phyloP scores from a whole-genome alignment of 2,113 vertebrate genomes.

The Eupsittula cactorum region DNA sequence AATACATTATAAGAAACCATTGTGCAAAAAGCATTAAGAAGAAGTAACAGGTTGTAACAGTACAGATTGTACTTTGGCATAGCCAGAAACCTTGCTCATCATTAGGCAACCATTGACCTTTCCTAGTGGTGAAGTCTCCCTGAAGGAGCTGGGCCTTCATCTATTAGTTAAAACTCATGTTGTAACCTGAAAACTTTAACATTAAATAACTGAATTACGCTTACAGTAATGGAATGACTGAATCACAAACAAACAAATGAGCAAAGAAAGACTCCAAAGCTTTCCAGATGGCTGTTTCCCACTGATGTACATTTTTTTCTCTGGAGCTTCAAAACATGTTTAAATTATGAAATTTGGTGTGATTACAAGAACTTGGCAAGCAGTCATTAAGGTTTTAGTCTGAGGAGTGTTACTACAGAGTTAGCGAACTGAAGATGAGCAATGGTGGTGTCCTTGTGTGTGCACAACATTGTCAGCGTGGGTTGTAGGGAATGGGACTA shows the following conservation, averaged over 20 bases:
- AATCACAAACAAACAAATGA: constrained; percentile 63
- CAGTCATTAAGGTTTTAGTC: constrained; percentile 39
- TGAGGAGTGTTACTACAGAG: constrained; percentile 16
- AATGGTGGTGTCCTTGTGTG: background rate
- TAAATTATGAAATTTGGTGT: constrained; percentile 59
- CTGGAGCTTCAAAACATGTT: constrained; percentile 51
- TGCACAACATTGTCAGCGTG: rapidly evolving
- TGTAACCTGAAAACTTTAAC: constrained; percentile 25
- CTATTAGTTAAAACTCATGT: background rate
- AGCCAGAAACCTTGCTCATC: background rate
- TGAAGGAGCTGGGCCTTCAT: background rate
- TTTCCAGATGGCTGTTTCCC: constrained; percentile 65
- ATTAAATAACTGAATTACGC: constrained; percentile 22
- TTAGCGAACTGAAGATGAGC: constrained; percentile 35
- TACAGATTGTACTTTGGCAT: background rate
- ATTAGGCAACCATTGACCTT: background rate
- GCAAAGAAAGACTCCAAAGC: constrained; percentile 48
- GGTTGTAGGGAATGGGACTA: background rate
- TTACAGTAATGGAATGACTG: constrained; percentile 10
- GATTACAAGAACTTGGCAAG: constrained; percentile 59
- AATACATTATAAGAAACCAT: background rate
- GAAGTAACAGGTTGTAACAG: background rate
- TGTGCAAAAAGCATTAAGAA: background rate
- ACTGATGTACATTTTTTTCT: constrained; percentile 49
- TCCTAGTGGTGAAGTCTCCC: background rate